Evolutionary conservation across 2,113 vertebrate genomes (phyloP), one percentile per base, ranked within the genome.

Genomic region (Chlorocebus sabaeus): DNA sequence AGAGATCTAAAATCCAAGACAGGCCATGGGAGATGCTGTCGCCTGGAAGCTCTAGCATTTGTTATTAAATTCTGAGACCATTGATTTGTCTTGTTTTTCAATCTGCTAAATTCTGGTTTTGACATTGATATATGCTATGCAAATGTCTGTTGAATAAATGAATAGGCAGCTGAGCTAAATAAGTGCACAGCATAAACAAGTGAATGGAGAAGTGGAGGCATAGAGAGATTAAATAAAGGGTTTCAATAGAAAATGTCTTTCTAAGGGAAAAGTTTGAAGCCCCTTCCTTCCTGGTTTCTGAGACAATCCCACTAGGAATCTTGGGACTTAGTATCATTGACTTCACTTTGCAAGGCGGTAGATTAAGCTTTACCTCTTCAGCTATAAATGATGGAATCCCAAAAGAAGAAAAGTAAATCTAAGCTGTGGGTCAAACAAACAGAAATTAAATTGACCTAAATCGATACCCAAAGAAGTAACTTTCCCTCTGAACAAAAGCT

Each of bases 361-460:
- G 17, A 40, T 92, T 96, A 88, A 92, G n/a, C 9, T 72, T 72
- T 88, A 55, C 50, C 10, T 95, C 93, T 83, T 50, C 40, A 57
- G 32, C 72, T 73, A 35, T 32, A 35, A 35, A 70, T 50, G 57
- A 95, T 27, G 20, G 43, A 89, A n/a, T 89, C 94, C 20, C 85
- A 89, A 50, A 89, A 57, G 48, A 75, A n/a, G 6, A 55, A n/a
- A 82, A 72, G 61, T 70, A 76, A 72, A 68, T 57, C 8, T 87
- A 82, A 59, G 16, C 73, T 75, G 57, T 90, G 27, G 59, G 85
- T 89, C 81, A 95, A 95, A 96, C 35, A 93, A 92, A 85, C 12
- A 93, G 88, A 96, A 97, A 94, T 93, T 72, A 96, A 59, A 96
- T 43, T 89, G 50, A 84, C 75, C 64, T 76, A 94, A 91, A 89